Evolutionary conservation across 2,888 invertebrate species (phyloP), one percentile per base, ranked within the genome.

Genomic region (Drosophila tanythrix): DNA sequence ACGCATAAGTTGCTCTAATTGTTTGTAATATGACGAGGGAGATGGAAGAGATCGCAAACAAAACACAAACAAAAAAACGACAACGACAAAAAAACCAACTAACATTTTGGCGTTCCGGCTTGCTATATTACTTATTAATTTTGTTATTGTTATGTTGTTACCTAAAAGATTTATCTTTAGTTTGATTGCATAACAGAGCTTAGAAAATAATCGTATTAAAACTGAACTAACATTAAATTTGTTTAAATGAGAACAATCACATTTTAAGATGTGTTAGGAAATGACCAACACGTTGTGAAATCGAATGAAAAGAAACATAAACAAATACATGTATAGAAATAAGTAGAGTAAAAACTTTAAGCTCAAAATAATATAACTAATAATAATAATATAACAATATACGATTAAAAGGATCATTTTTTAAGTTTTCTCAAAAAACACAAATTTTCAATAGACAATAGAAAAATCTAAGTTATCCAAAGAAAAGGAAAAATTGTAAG

Each of bases 1-100:
- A 75, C 82, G 68, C 81, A 81, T 70, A 70, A 82, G 76, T 70
- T 80, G 85, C 88, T 83, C 85, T 85, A 88, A 85, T 85, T 88
- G 81, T 77, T 74, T 74, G 68, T 85, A 85, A 83, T 73, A 69
- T 72, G 74, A 74, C 69, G 56, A 40, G 7, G 15, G 25, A 46
- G 46, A 25, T 25, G 46, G 15, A 46, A 46, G 25, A 46, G 25
- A 25, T 15, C 8, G 25, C 4, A 25, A 46, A 4, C 25, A 25
- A 46, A 38, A 8, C 38, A 38, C 13, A 11, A 35, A 35, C 35
- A 21, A 21, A 21, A 21, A 21, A 43, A n/a, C n/a, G n/a, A 18
- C 52, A 15, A 35, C n/a, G 21, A 36, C 50, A 57, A 40, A 43
- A 48, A 46, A 38, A 48, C 27, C 46, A 70, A 46, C 27, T 8